Conservation (phyloP, 2,888 invertebrate genomes). For the Podabrus alpinus region DNA sequence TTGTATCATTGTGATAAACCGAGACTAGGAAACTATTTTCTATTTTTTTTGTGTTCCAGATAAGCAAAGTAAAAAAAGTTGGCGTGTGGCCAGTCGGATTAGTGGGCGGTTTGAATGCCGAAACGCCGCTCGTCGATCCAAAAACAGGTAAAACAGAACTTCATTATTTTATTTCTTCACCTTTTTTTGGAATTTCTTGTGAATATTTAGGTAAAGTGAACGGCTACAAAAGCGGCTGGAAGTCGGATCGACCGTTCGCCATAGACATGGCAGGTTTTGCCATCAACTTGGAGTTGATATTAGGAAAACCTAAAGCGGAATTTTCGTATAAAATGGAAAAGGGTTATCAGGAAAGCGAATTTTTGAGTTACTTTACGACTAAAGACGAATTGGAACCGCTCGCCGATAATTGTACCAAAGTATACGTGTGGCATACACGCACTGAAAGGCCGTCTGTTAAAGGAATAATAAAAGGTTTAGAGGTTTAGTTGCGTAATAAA, state of each 20-base stretch:
- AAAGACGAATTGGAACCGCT: slow-evolving; percentile 84
- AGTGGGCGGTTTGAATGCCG: slow-evolving; percentile 92
- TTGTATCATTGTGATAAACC: neutral
- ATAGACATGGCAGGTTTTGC: slow-evolving; percentile 98
- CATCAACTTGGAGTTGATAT: slow-evolving; percentile 76
- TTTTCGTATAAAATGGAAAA: slow-evolving; percentile 86
- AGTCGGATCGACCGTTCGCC: slow-evolving; percentile 89
- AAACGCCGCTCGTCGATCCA: slow-evolving; percentile 78
- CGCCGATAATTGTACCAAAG: slow-evolving; percentile 88
- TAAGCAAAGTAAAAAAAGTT: slow-evolving; percentile 78
- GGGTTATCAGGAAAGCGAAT: slow-evolving; percentile 88
- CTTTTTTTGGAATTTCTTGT: neutral
- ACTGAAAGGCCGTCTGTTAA: slow-evolving; percentile 85
- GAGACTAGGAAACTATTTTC: neutral
- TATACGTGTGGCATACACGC: slow-evolving; percentile 98
- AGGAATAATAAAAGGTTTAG: slow-evolving; percentile 63
- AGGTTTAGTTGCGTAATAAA: slow-evolving; percentile 39
- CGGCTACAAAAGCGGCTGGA: slow-evolving; percentile 80
- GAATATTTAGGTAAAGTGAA: slow-evolving; percentile 58
- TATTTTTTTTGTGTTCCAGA: slow-evolving; percentile 60
- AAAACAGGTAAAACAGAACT: slow-evolving; percentile 53
- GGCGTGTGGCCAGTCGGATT: slow-evolving; percentile 96
- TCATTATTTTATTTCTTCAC: no score
- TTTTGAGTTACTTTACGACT: slow-evolving; percentile 73
- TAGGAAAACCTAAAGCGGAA: slow-evolving; percentile 70